These are phyloP conservation scores for Planococcus citri DNA, from an alignment of 1,140 invertebrate genomes.

Conservation along the genomic window DNA sequence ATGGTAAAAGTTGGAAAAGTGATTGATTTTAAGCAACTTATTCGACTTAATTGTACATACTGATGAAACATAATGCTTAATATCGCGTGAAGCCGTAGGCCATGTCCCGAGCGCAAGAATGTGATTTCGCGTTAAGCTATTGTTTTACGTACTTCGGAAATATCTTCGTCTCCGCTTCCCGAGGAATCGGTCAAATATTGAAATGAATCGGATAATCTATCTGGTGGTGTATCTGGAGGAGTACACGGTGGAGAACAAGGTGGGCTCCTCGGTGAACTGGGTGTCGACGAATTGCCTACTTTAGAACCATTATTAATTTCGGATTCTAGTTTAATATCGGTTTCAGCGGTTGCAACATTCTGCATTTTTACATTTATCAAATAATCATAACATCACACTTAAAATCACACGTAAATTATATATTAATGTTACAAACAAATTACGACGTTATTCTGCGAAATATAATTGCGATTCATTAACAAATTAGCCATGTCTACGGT, in stretches of 20 bases:
- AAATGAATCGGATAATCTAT: slow-evolving; percentile 18
- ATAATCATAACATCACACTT: slow-evolving; percentile 36
- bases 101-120: slow-evolving; percentile 8
- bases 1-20: not conserved
- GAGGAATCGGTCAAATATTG: slow-evolving; percentile 79
- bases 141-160: slow-evolving; percentile 60
- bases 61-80: slow-evolving; percentile 5
- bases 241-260: slow-evolving; percentile 65
- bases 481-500: slow-evolving; percentile 24
- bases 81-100: slow-evolving; percentile 17
- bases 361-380: slow-evolving; percentile 64
- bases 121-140: slow-evolving; percentile 26
- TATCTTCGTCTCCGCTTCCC: slow-evolving; percentile 83
- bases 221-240: slow-evolving; percentile 54
- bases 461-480: slow-evolving; percentile 21
- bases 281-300: slow-evolving; percentile 47
- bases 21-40: slow-evolving; percentile 15
- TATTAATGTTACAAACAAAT: slow-evolving; percentile 10
- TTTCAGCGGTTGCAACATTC: slow-evolving; percentile 64
- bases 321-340: slow-evolving; percentile 61
- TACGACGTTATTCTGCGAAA: slow-evolving; percentile 17
- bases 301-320: slow-evolving; percentile 49
- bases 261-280: slow-evolving; percentile 48
- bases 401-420: slow-evolving; percentile 16
- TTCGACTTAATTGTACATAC: not conserved